A percentile compares a stretch with the other conserved stretches of the same genome.
Conservation (phyloP, 2,113 vertebrate species). For the Propithecus coquereli region DNA sequence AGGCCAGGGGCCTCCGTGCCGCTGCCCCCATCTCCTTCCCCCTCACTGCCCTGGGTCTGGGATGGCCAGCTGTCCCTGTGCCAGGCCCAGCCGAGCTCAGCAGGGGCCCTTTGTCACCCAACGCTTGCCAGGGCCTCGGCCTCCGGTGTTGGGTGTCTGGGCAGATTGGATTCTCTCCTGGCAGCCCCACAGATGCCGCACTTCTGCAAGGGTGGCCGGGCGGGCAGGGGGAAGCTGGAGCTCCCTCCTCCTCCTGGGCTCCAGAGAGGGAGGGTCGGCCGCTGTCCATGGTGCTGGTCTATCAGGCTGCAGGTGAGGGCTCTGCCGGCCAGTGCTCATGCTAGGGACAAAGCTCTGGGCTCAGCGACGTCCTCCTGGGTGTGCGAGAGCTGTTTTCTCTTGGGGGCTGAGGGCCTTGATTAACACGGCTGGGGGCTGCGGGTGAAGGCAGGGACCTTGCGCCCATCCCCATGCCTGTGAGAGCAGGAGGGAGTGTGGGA, state of each 20-base stretch:
- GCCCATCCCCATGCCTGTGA: neutral
- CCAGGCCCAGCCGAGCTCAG: slow-evolving; percentile 47
- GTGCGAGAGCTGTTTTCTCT: slow-evolving; percentile 82
- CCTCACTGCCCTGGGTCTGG: neutral
- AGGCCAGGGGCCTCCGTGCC: fast-evolving
- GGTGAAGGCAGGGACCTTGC: slow-evolving; percentile 1
- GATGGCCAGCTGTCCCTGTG: neutral
- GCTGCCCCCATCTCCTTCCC: neutral
- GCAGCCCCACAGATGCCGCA: slow-evolving; percentile 52
- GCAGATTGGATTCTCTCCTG: slow-evolving; percentile 56
- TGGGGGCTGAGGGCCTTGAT: slow-evolving; percentile 71
- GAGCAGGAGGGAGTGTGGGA: neutral
- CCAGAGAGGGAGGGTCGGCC: neutral
- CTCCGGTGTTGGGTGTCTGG: neutral
- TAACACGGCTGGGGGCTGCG: slow-evolving; percentile 55
- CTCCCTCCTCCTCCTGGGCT: neutral
- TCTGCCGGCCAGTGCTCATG: slow-evolving; percentile 43
- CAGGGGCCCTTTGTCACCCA: slow-evolving; percentile 55
- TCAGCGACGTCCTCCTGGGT: slow-evolving; percentile 77
- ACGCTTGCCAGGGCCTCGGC: slow-evolving; percentile 35
- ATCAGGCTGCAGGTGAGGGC: slow-evolving; percentile 60
- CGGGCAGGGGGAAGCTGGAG: neutral
- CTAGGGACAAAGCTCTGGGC: slow-evolving; percentile 48
- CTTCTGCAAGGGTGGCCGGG: neutral
- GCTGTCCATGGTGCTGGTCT: slow-evolving; percentile 59